Evolutionary conservation across 2,797 vertebrate genomes (phyloP), one percentile per base, ranked within the genome.

Genomic region (Anabas testudineus): DNA sequence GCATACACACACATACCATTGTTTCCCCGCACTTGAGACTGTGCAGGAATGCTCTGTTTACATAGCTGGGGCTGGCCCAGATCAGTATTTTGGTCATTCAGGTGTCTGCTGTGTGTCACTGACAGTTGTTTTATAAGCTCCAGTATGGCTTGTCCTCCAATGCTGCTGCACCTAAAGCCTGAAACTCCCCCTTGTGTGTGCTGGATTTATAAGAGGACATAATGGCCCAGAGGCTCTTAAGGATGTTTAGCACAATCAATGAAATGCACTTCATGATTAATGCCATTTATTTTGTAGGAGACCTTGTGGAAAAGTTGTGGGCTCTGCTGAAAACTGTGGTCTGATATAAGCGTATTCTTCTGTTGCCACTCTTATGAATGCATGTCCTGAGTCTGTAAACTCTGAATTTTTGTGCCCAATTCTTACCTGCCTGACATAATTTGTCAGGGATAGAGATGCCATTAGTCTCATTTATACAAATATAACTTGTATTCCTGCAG

Each of bases 21-120:
- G 37, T 53, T 57, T 51, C 52, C 21, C 60, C 49, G 37, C 46
- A 10, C 61, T 65, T 62, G 79, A 65, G 30, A 28, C 67, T 37
- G 36, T 52, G 74, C 56, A 82, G 88, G 90, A 93, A 91, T 90
- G 90, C 71, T 79, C 37, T 92, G 88, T 93, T 92, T 91, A 91
- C 82, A 80, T 82, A 88, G 87, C 85, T 69, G 82, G 43, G 72
- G 24, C 76, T 75, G 74, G 84, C 56, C 59, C 62, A 67, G 80
- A 78, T 87, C 61, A 56, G 71, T 45, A 64, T 87, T 71, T 84
- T 65, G 78, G 66, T 68, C 73, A 88, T 74, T 70, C 85, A 88
- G 88, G 83, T 90, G 86, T 88, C 90, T 85, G 88, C 75, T 75
- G 64, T 84, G 74, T 84, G 78, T 91, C 89, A 88, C 56, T 49